Base-by-base conservation (phyloP, 2,888 invertebrate genomes). In the Iphiclides podalirius region DNA sequence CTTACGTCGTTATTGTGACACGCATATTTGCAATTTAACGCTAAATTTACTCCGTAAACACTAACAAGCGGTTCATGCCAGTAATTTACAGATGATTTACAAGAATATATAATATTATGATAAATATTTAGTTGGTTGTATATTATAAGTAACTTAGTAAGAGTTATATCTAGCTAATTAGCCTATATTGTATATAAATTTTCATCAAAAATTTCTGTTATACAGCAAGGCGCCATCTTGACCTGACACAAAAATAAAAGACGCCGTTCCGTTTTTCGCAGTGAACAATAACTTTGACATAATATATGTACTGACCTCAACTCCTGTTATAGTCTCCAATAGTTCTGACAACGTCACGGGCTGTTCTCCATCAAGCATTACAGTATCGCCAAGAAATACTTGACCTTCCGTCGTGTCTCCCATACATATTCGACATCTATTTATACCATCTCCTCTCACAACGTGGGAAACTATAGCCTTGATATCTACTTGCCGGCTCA, bases 211-310 rank as follows among this genome's bases (percentile, higher is more conserved):
- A 36, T 26, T 28, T 36, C 15, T 11, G 14, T 9, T 15, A 16
- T 8, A 44, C 8, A n/a, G 23, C 23, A 34, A 26, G 8, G 61
- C 58, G 79, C 83, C 82, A 86, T 84, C 61, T 81, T 82, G 68
- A 42, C 53, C 45, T 47, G 59, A 49, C 58, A 58, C 64, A 72
- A 72, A 71, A 70, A 70, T 67, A 72, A 72, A 31, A 52, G 63
- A 75, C 61, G 72, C 70, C 87, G 87, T 86, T 88, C 82, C 86
- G 77, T 87, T 87, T 66, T 66, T 59, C 81, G 70, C 84, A 87
- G 72, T 75, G 78, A 13, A 69, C 67, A 11, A 72, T 66, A 68
- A 60, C 58, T 47, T 14, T 49, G 57, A 61, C 54, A 41, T 52
- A 61, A 36, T 28, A 28, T 42, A 46, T 38, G 11, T 47, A 54